Base-by-base conservation (phyloP, 2,113 vertebrate species). In the Myotis yumanensis region DNA sequence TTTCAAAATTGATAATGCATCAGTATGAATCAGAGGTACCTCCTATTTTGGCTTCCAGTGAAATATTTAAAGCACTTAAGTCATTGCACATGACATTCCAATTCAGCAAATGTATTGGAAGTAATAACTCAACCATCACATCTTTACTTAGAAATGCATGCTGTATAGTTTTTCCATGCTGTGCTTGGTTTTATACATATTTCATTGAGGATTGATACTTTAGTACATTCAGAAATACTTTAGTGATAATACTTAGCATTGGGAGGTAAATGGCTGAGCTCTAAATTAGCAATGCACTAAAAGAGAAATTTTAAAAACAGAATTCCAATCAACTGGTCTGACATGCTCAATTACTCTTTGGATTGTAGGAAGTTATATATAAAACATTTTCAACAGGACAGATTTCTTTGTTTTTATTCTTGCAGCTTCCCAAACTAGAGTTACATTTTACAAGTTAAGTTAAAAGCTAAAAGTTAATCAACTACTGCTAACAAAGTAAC, bases 41-140 rank as follows among this genome's bases (percentile, higher is more conserved):
- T 96, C 10, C 32, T 32, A n/a, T 59, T 94, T 94, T 80, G 72
- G 57, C 69, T 90, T 95, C 76, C 6, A 72, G 20, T 77, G 73
- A 93, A 94, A 79, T 82, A 69, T 54, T 94, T 92, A 43, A 88
- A 71, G 48, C n/a, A 85, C 25, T 86, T 90, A 80, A 90, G 91
- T 54, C 35, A 87, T 84, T 62, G 40, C 52, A 51, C 90, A 54
- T 69, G 72, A 90, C 86, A 73, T 86, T 95, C 62, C 30, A 93
- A 28, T 92, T 95, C 85, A 91, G 76, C 52, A 75, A 87, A 76
- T 81, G 54, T 89, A 92, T 81, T 94, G 75, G 72, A 93, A 91
- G 72, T 85, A 94, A 75, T 77, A 97, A 96, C 82, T 97, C 97
- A 97, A 96, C 95, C 95, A 97, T 97, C 93, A 96, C 91, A 97